These are phyloP conservation scores for Aphaenogaster rudis DNA, from an alignment of 1,140 invertebrate genomes.

Conservation along the genomic window DNA sequence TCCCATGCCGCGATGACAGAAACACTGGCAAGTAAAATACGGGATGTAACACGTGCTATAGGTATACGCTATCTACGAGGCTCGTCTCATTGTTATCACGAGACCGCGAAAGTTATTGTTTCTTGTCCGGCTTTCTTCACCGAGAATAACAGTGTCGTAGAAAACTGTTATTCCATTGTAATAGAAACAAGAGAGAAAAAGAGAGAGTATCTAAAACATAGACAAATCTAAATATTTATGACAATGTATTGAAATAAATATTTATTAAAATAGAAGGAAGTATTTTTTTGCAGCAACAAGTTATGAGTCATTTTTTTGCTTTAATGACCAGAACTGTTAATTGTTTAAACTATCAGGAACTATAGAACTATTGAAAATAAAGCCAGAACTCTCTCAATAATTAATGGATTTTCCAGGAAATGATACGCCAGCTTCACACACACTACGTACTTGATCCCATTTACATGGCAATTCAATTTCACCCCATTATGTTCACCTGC, in stretches of 20 bases:
- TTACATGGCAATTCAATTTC: not conserved
- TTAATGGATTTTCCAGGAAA: no score
- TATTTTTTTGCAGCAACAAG: no score
- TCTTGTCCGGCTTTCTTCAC: not conserved
- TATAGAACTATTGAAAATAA: no score
- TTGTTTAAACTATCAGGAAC: no score
- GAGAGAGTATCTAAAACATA: no score
- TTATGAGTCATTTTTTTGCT: no score
- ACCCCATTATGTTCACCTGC: slow-evolving; percentile 57
- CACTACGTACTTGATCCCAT: not conserved
- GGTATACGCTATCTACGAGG: not conserved
- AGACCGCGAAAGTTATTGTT: not conserved
- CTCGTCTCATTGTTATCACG: not conserved
- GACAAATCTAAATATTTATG: no score
- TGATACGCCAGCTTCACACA: no score
- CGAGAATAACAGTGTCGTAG: not conserved
- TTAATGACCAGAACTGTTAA: no score
- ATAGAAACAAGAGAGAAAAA: not conserved
- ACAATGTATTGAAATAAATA: no score
- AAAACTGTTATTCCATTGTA: not conserved
- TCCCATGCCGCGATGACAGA: slow-evolving; percentile 24
- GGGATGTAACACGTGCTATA: not conserved
- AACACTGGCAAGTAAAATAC: not conserved
- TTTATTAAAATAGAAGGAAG: no score
- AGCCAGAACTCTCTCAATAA: no score